These are phyloP conservation scores for Drosophila trapezifrons DNA, from an alignment of 1,140 invertebrate species.

Conservation along the genomic window DNA sequence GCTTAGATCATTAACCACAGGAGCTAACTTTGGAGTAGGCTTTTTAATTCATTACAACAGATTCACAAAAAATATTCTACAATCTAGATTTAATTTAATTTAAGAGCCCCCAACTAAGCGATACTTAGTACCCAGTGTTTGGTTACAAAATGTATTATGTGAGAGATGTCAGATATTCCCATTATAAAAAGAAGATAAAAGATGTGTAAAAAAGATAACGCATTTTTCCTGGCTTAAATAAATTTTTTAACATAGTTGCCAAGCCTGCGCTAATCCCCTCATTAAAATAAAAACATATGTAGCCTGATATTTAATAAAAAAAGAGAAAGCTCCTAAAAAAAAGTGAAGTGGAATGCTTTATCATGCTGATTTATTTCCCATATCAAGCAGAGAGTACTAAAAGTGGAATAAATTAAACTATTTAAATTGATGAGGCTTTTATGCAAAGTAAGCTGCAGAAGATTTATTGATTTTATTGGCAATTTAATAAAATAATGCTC, in stretches of 20 bases:
- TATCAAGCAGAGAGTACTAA: conserved; percentile 1
- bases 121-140: neutral
- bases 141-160: no score
- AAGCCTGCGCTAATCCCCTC: neutral
- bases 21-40: neutral
- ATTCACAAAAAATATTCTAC: no score
- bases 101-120: neutral
- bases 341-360: neutral
- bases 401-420: conserved; percentile 19
- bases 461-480: conserved; percentile 10
- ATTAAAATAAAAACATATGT: neutral
- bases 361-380: conserved; percentile 3
- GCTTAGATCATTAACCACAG: neutral
- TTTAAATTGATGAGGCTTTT: conserved; percentile 8
- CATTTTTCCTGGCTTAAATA: neutral
- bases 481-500: neutral
- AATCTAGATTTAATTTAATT: neutral
- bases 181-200: neutral
- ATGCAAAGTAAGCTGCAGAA: conserved; percentile 8
- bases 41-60: no score
- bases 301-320: neutral
- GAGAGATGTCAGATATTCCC: neutral
- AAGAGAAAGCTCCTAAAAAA: neutral
- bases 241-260: neutral
- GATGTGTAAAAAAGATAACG: neutral